Base-by-base conservation (phyloP, 2,113 vertebrate genomes). In the Onychostoma macrolepis region DNA sequence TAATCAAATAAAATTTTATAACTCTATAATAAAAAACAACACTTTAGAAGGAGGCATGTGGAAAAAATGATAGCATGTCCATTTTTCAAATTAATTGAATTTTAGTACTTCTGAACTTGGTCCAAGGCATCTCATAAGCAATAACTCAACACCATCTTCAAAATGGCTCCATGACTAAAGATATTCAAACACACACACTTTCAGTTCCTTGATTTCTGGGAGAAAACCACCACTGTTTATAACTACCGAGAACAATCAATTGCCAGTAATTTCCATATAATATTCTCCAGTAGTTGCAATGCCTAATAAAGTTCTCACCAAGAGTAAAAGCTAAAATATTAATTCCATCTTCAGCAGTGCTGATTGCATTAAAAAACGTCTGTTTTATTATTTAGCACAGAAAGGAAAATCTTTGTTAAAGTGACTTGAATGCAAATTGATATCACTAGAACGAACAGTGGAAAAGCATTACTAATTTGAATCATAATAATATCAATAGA, bases 1-100 rank as follows among this genome's bases (percentile, higher is more conserved):
- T 95, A 95, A 96, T 95, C 94, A 95, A 96, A 95, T 94, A 93
- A 95, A 96, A 95, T 95, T 95, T 95, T 95, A 96, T 94, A 95
- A 94, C 94, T 94, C 91, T 92, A 92, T 92, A 94, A 94, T 95
- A 94, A 95, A 95, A 78, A 95, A 95, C 95, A 95, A 94, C 93
- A 88, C 92, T 92, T 94, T 95, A 94, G 94, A 93, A 94, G 93
- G 90, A 93, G 92, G 94, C 93, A 93, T 86, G 80, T 91, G 91
- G 45, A 92, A 90, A 58, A 93, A 95, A 94, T 92, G 93, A 95
- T 95, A 95, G 94, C 93, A 93, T 95, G 94, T 95, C 94, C 94
- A 95, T 93, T 96, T 95, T 92, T 94, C 93, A 95, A 94, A 95
- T 95, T 96, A 95, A 96, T 95, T 95, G 92, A 95, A 94, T 95